Base-by-base conservation (phyloP, 1,140 invertebrate genomes). In the Hypothenemus hampei region DNA sequence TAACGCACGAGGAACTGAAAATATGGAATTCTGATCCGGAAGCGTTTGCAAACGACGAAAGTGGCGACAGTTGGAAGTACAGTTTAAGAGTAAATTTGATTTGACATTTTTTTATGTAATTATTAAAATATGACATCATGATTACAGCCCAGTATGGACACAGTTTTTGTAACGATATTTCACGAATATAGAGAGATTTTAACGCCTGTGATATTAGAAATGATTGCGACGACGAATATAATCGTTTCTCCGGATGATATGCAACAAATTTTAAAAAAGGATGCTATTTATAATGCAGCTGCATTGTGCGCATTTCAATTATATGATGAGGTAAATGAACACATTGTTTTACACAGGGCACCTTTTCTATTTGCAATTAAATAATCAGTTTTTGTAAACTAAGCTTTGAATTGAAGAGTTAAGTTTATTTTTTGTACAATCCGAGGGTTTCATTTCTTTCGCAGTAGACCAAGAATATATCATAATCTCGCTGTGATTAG, bases 231-330 rank as follows among this genome's bases (percentile, higher is more conserved):
- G 81, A 65, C 77, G 73, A 46, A 79, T 78, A 46, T 77, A 80
- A 58, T 80, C 59, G 77, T 84, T 35, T 75, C 83, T 45, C 77
- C 83, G 3, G 74, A 81, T 43, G 85, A 96, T 73, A 72, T 93
- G 52, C 77, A 80, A 56, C 79, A 80, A 8, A 87, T 97, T 65
- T 72, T 96, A 47, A 76, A 84, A 18, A 96, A 94, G 75, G 93
- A 97, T 77, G 93, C 93, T n/a, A 83, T 97, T 46, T 97, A 97
- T 66, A 93, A 91, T 76, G 92, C 93, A 1, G 85, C 93, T 43
- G 91, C 92, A 13, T 75, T 93, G 45, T 85, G 85, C n/a, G 85
- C 91, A 0, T 93, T 90, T 73, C 89, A 96, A 63, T 76, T 97
- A 39, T 96, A 91, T 70, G 91, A 97, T 72, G 88, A 93, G 68